Conservation (phyloP, 2,797 vertebrate species). For the Anguilla anguilla region DNA sequence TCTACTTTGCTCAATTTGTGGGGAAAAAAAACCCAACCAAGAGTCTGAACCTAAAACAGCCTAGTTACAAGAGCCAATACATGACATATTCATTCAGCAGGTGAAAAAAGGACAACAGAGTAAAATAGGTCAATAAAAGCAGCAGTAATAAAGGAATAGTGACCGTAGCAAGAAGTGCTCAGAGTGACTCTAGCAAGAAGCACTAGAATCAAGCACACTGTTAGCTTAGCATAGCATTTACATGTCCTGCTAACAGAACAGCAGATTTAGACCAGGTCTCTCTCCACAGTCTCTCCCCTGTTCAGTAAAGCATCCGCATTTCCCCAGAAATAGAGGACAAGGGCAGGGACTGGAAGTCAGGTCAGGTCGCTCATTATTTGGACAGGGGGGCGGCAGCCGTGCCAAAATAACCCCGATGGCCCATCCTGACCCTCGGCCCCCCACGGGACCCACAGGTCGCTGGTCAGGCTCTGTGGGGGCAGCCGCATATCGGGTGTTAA, state of each 20-base stretch:
- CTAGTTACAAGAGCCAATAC: neutral
- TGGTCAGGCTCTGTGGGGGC: neutral
- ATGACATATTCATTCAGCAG: neutral
- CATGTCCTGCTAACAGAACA: neutral
- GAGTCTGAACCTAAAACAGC: neutral
- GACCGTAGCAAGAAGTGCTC: neutral
- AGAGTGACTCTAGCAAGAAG: neutral
- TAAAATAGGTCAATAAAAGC: neutral
- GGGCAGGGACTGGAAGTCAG: neutral
- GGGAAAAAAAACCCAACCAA: neutral
- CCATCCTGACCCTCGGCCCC: neutral
- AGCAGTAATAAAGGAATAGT: neutral
- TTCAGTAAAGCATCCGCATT: neutral
- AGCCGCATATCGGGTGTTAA: slow-evolving; percentile 3
- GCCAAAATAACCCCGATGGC: neutral
- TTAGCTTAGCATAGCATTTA: neutral
- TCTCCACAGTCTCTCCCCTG: neutral
- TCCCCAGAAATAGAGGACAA: neutral
- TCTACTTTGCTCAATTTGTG: neutral
- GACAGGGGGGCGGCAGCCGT: neutral
- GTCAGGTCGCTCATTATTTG: neutral
- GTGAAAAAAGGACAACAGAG: neutral
- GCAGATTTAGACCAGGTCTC: neutral
- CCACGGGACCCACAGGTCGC: neutral
- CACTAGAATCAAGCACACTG: neutral